Percentiles rank a stretch among this genome's conserved stretches.
These are phyloP conservation scores for Aldabrachelys gigantea DNA, from an alignment of 2,113 vertebrate genomes.

Conservation along the genomic window DNA sequence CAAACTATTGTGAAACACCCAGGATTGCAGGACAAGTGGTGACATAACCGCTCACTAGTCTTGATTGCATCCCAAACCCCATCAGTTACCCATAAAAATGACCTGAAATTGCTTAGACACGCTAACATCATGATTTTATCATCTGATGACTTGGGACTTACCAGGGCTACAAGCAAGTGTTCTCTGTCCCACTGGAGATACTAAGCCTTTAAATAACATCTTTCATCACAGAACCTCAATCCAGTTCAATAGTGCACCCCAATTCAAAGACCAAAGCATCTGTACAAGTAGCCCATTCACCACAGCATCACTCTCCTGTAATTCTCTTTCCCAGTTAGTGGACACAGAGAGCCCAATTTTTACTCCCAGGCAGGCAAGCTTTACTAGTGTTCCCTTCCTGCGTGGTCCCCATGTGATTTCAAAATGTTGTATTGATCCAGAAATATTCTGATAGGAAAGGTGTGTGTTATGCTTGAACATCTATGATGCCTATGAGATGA, in stretches of 20 bases:
- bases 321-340: not conserved
- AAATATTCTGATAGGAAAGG: slow-evolving; percentile 38
- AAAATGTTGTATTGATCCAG: not conserved
- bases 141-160: too few relatives aligned
- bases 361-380: slow-evolving; percentile 3
- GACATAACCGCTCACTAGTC: too few relatives aligned
- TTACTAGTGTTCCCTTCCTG: not conserved
- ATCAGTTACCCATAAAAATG: not conserved
- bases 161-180: too few relatives aligned
- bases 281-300: not conserved
- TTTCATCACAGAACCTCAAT: not conserved
- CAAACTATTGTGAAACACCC: too few relatives aligned
- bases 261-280: not conserved
- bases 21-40: too few relatives aligned
- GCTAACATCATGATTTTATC: not conserved
- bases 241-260: not conserved
- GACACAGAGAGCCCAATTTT: not conserved
- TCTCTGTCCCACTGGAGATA: not conserved
- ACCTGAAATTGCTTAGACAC: not conserved
- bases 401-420: not conserved
- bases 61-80: too few relatives aligned
- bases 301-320: not conserved
- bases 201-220: not conserved
- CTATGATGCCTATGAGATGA: not conserved
- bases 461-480: not conserved